Percentiles rank a stretch among this genome's conserved stretches.
These are phyloP conservation scores for Ianthella basta DNA, from an alignment of 37 sponge, comb jelly and placozoan genomes.

Conservation along the genomic window DNA sequence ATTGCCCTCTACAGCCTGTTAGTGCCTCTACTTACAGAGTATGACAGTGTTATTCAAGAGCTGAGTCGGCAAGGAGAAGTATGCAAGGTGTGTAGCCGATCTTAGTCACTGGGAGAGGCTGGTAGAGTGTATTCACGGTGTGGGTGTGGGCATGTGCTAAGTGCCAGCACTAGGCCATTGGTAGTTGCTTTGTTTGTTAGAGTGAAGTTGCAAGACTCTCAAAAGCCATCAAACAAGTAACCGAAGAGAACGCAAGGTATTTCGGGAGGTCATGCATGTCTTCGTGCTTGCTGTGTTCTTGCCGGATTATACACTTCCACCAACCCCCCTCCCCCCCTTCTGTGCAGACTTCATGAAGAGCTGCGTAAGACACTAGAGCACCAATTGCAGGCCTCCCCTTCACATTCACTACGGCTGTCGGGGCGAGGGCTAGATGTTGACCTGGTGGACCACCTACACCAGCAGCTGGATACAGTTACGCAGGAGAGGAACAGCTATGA, in stretches of 20 bases:
- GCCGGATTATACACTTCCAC: background rate
- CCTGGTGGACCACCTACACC: constrained; percentile 21
- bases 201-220: constrained; percentile 49
- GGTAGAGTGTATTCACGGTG: background rate
- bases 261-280: background rate
- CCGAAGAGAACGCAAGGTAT: constrained; percentile 63
- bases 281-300: background rate
- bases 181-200: constrained; percentile 22
- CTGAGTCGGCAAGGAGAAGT: constrained; percentile 45
- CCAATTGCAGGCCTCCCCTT: constrained; percentile 15
- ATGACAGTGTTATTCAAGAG: constrained; percentile 62
- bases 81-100: constrained; percentile 50
- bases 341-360: constrained; percentile 35
- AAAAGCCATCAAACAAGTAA: constrained; percentile 47
- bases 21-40: constrained; percentile 71
- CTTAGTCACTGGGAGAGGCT: background rate
- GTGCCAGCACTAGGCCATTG: background rate
- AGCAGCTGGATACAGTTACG: constrained; percentile 2
- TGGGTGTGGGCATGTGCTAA: background rate
- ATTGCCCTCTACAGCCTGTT: constrained; percentile 41
- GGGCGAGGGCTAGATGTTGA: background rate
- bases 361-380: constrained; percentile 44
- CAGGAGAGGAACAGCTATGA: constrained; percentile 67
- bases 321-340: background rate
- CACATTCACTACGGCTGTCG: background rate